Conservation (phyloP, 2,797 vertebrate genomes). For the Leptodactylus fallax region DNA sequence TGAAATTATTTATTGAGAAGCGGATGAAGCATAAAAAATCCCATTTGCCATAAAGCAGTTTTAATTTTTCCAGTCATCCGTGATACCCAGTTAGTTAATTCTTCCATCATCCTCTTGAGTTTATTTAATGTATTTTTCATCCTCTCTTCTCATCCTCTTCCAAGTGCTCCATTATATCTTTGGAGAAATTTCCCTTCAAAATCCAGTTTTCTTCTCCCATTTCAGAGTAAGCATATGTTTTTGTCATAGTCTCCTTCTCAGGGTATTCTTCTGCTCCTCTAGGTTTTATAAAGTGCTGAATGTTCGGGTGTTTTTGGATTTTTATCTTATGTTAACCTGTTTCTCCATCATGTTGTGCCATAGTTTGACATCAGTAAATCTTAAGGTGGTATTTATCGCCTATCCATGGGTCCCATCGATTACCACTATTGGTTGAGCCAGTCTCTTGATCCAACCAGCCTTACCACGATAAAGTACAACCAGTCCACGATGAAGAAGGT, state of each 20-base stretch:
- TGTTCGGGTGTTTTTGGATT: too few species aligned
- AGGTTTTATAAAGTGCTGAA: neutral
- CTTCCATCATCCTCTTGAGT: slow-evolving; percentile 5
- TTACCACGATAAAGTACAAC: too few species aligned
- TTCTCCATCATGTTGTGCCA: too few species aligned
- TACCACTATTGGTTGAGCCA: too few species aligned
- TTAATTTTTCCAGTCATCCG: slow-evolving; percentile 12
- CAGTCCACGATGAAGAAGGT: too few species aligned
- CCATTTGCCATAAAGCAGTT: slow-evolving; percentile 2
- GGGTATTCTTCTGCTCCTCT: neutral
- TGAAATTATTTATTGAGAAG: slow-evolving; percentile 2
- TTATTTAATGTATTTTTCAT: neutral
- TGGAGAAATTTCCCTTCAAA: neutral
- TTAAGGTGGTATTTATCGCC: too few species aligned
- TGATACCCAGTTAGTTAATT: slow-evolving; percentile 6
- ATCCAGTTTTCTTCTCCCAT: neutral
- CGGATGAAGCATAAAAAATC: neutral
- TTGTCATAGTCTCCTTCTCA: neutral
- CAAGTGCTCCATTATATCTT: neutral
- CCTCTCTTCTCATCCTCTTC: neutral
- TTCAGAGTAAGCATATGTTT: neutral
- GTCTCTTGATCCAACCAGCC: too few species aligned
- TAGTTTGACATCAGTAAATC: too few species aligned
- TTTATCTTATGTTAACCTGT: too few species aligned
- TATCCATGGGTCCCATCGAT: too few species aligned